These are phyloP conservation scores for Argyrosomus regius DNA, from an alignment of 2,797 vertebrate genomes.

Conservation along the genomic window DNA sequence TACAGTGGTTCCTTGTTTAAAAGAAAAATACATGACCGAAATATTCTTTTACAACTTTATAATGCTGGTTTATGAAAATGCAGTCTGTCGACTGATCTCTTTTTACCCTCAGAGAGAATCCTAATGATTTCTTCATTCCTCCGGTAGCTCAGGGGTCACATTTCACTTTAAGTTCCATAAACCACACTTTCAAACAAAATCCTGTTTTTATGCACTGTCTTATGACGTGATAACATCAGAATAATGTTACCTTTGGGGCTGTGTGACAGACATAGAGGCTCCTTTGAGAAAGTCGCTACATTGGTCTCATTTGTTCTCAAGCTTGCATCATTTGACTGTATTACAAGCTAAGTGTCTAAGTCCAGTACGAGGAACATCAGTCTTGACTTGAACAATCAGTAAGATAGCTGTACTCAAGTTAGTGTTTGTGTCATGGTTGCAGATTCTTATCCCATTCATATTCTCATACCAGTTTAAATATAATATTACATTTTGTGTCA, in stretches of 20 bases:
- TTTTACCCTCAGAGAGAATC: constrained; percentile 7
- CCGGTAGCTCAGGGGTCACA: constrained; percentile 33
- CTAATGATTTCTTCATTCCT: constrained; percentile 51
- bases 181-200: constrained; percentile 55
- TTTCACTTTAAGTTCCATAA: constrained; percentile 34
- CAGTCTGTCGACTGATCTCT: constrained; percentile 12
- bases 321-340: constrained; percentile 15
- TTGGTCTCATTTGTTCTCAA: constrained; percentile 30
- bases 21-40: constrained; percentile 12
- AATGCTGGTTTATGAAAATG: constrained; percentile 12
- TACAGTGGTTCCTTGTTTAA: constrained; percentile 10
- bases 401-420: background rate
- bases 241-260: constrained; percentile 55
- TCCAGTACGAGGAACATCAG: background rate
- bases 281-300: constrained; percentile 37
- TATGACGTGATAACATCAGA: constrained; percentile 54
- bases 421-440: background rate
- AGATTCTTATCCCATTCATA: background rate
- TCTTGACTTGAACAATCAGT: constrained; percentile 3
- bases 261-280: constrained; percentile 53
- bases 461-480: background rate
- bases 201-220: constrained; percentile 50
- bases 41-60: background rate
- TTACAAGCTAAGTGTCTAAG: constrained; percentile 16
- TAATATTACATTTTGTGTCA: background rate